A percentile compares a stretch with the other conserved stretches of the same genome.
phyloP scores from a whole-genome alignment of 2,113 vertebrate genomes.

The Trogon melanurus region DNA sequence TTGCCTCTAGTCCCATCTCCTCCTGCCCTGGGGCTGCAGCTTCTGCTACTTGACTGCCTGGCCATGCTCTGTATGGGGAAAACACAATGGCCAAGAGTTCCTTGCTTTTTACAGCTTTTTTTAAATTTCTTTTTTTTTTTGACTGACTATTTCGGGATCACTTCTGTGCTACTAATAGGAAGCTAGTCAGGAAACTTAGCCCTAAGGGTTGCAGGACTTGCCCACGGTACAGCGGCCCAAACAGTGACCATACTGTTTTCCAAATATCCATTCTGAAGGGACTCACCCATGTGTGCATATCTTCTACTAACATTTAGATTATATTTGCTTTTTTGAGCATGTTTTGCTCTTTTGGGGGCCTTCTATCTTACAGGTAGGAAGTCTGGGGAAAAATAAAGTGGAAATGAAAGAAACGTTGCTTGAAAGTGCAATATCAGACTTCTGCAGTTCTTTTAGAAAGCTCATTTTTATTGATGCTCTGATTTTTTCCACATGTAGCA shows the following conservation, averaged over 20 bases:
- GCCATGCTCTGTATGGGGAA: not conserved
- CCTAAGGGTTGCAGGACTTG: not conserved
- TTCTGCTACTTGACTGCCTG: not conserved
- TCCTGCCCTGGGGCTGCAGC: not conserved
- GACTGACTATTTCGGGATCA: not conserved
- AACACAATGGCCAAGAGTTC: not conserved
- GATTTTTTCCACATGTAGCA: not conserved
- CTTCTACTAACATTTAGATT: not conserved
- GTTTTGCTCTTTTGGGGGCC: not conserved
- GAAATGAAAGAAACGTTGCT: not conserved
- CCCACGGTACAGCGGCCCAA: not conserved
- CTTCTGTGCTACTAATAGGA: not conserved
- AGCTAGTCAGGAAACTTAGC: not conserved
- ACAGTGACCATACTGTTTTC: not conserved
- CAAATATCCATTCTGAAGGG: not conserved
- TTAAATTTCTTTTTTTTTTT: not conserved
- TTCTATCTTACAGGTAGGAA: not conserved
- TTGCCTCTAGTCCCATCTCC: not conserved
- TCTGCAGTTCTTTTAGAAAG: not conserved
- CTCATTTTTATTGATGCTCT: not conserved
- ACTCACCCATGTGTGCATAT: not conserved
- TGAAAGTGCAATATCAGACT: not conserved
- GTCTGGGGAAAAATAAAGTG: not conserved
- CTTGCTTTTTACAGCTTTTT: not conserved
- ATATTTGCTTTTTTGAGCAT: not conserved